These are phyloP conservation scores for Pao palembangensis DNA, from an alignment of 2,113 vertebrate genomes.

Conservation along the genomic window DNA sequence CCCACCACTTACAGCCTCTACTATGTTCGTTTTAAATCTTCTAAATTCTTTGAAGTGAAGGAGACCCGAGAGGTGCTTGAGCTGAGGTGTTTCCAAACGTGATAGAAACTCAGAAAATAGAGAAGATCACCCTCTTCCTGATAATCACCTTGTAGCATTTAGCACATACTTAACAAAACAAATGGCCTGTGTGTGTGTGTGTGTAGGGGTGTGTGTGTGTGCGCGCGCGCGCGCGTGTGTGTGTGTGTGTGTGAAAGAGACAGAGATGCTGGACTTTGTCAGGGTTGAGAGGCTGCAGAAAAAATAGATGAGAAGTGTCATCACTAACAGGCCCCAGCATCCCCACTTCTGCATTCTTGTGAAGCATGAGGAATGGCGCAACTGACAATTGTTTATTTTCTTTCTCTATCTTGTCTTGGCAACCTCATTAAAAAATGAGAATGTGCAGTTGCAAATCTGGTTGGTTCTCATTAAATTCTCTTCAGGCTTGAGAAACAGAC, in stretches of 20 bases:
- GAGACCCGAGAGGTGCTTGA: conserved; percentile 35
- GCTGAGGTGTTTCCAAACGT: conserved; percentile 31
- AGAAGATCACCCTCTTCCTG: conserved; percentile 56
- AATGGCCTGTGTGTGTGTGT: conserved; percentile 70
- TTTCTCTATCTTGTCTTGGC: conserved; percentile 68
- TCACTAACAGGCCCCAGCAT: conserved; percentile 47
- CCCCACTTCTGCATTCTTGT: conserved; percentile 63
- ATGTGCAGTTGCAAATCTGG: conserved; percentile 54
- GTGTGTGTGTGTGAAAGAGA: conserved; percentile 13
- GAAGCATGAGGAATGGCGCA: conserved; percentile 42
- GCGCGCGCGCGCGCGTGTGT: conserved; percentile 32
- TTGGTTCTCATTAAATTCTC: conserved; percentile 44
- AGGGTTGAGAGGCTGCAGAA: conserved; percentile 53
- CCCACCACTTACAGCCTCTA: not conserved
- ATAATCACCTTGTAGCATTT: conserved; percentile 82
- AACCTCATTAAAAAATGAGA: conserved; percentile 60
- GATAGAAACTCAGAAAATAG: conserved; percentile 46
- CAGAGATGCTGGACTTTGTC: conserved; percentile 64
- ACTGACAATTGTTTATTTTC: conserved; percentile 69
- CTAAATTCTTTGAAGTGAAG: conserved; percentile 55
- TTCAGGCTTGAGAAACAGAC: conserved; percentile 53
- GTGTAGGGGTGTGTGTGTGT: conserved; percentile 34
- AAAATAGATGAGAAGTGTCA: conserved; percentile 70
- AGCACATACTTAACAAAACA: conserved; percentile 83
- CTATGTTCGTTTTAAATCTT: no score